Evolutionary conservation across 2,113 vertebrate genomes (phyloP), one percentile per base, ranked within the genome.

Genomic region (Stegostoma tigrinum): DNA sequence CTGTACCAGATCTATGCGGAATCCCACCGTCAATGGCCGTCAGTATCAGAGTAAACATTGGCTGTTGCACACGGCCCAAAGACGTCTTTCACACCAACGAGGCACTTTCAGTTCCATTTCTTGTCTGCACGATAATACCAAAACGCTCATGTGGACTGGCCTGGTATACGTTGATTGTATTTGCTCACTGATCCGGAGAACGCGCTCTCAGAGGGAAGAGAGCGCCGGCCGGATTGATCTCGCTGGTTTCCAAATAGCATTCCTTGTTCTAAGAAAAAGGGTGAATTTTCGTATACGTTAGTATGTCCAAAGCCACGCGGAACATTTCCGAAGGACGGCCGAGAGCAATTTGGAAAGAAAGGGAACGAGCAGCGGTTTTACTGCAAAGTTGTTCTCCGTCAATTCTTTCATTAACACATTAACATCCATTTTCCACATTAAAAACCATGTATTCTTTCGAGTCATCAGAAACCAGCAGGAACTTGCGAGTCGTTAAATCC

Each of bases 231-330:
- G 96, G 0, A 45, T 96, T 96, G 0, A 96, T 97, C 96, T 98
- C 97, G 96, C 1, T 96, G 7, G 98, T 96, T 55, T 98, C 95
- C 27, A 98, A 97, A 52, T 87, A 95, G 0, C 97, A 97, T 95
- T 2, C 10, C 3, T 12, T 23, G 1, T 8, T 48, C 67, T 7
- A 61, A 97, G 90, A 98, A 98, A 96, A 97, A 97, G 0, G 98
- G 98, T 96, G 97, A 97, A 96, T 98, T 98, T 96, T 98, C 98
- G 64, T 98, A 98, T 52, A 98, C 97, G 96, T 98, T 97, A 97
- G 85, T 6, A 98, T 97, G 96, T 98, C 97, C 14, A 98, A 95
- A 95, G 98, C 97, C 94, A 98, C 96, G 95, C 97, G 98, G 95
- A 98, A 98, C 64, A 98, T 97, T 80, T 97, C 97, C 52, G 98